Evolutionary conservation across 2,113 vertebrate species (phyloP).

Genomic region (Actinemys pallida): DNA sequence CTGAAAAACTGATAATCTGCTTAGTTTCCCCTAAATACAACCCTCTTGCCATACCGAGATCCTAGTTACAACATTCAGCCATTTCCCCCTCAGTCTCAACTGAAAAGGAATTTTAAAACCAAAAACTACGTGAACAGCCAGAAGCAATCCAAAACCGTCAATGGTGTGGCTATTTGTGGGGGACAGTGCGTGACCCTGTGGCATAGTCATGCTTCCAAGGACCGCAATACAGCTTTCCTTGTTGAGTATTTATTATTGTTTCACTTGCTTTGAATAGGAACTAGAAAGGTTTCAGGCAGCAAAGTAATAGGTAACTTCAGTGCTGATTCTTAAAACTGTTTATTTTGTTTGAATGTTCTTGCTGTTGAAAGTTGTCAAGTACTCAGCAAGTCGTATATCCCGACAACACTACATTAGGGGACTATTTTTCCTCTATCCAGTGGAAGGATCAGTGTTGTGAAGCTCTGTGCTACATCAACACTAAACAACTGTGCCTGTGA

Average conservation of each 20-base stretch:
- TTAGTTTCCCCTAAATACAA: neutral
- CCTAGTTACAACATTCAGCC: neutral
- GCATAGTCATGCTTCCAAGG: accelerated
- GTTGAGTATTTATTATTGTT: neutral
- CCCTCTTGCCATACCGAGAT: neutral
- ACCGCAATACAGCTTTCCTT: neutral
- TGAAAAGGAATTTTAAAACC: neutral
- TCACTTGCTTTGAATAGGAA: neutral
- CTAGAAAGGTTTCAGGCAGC: neutral
- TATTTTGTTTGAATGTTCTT: neutral
- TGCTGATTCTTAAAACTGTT: neutral
- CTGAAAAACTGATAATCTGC: neutral
- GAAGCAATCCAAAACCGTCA: neutral
- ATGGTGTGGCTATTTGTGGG: neutral
- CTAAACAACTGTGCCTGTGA: neutral
- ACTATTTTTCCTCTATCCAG: neutral
- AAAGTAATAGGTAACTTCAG: neutral
- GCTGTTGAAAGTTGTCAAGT: neutral
- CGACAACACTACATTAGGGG: neutral
- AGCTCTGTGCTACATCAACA: neutral
- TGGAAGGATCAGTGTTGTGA: neutral
- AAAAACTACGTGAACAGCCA: accelerated
- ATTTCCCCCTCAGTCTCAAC: accelerated
- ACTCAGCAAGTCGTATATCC: neutral
- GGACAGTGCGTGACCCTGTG: neutral